phyloP scores from a whole-genome alignment of 2,797 vertebrate species.

The Sebastes baramenuke region DNA sequence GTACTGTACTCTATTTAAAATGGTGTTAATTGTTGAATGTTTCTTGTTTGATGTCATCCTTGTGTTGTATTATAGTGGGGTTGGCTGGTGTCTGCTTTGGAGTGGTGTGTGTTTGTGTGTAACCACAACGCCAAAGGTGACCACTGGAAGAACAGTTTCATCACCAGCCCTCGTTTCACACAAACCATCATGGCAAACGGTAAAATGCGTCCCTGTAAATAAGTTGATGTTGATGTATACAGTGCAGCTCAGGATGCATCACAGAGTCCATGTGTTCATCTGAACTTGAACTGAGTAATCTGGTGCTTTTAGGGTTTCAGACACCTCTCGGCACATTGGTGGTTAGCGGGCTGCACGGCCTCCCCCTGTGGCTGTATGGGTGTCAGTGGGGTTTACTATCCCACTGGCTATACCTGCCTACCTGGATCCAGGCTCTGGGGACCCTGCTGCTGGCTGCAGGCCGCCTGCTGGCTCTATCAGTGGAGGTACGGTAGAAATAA shows the following conservation, averaged over 20 bases:
- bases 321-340: conserved; percentile 71
- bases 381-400: conserved; percentile 32
- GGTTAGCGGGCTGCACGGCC: conserved; percentile 72
- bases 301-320: conserved; percentile 58
- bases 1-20: neutral
- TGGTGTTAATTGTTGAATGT: neutral
- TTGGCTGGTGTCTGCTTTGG: conserved; percentile 76
- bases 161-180: conserved; percentile 62
- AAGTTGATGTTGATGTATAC: too few relatives aligned
- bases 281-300: neutral
- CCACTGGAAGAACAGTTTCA: conserved; percentile 77
- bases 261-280: neutral
- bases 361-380: conserved; percentile 77
- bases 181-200: conserved; percentile 77
- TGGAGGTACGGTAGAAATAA: conserved; percentile 58
- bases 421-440: conserved; percentile 56
- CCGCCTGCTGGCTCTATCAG: conserved; percentile 68
- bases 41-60: neutral
- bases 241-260: neutral
- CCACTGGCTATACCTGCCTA: conserved; percentile 33
- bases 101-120: conserved; percentile 84
- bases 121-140: conserved; percentile 74
- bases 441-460: conserved; percentile 64
- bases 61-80: conserved; percentile 64
- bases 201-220: conserved; percentile 4